phyloP scores from a whole-genome alignment of 2,113 vertebrate genomes.

The Rana temporaria region DNA sequence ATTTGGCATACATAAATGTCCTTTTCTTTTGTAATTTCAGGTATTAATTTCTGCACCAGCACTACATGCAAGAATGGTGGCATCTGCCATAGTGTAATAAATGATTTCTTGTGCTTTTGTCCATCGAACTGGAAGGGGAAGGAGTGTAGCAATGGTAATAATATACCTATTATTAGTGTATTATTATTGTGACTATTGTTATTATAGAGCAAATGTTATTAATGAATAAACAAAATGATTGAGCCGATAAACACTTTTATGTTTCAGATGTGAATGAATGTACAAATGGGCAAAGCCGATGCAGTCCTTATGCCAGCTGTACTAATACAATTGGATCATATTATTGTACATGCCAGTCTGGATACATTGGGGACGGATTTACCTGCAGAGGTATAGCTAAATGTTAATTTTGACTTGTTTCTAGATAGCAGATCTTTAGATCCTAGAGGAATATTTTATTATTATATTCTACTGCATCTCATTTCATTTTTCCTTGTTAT shows the following conservation, averaged over 20 bases:
- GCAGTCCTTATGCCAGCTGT: background rate
- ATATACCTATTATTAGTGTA: background rate
- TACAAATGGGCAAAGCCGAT: background rate
- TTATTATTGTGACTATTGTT: background rate
- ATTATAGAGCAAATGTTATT: background rate
- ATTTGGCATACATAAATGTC: too few relatives aligned
- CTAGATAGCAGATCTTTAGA: too few relatives aligned
- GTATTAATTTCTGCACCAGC: background rate
- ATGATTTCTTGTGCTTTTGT: conserved; percentile 18
- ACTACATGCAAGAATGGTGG: conserved; percentile 7
- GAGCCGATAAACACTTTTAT: background rate
- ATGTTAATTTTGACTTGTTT: too few relatives aligned
- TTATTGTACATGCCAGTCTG: conserved; percentile 20
- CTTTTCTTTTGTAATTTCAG: background rate
- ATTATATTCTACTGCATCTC: too few relatives aligned
- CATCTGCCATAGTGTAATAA: background rate
- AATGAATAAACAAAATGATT: background rate
- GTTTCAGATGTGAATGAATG: conserved; percentile 52
- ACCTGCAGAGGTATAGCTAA: conserved; percentile 37
- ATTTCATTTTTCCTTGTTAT: too few relatives aligned
- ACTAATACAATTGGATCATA: conserved; percentile 31
- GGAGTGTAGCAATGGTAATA: conserved; percentile 7
- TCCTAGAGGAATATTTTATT: too few relatives aligned
- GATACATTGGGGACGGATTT: conserved; percentile 39
- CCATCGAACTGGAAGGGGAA: conserved; percentile 1